A percentile compares a stretch with the other conserved stretches of the same genome.
These are phyloP conservation scores for Rhynchotus rufescens DNA, from an alignment of 2,797 vertebrate genomes.

Conservation along the genomic window DNA sequence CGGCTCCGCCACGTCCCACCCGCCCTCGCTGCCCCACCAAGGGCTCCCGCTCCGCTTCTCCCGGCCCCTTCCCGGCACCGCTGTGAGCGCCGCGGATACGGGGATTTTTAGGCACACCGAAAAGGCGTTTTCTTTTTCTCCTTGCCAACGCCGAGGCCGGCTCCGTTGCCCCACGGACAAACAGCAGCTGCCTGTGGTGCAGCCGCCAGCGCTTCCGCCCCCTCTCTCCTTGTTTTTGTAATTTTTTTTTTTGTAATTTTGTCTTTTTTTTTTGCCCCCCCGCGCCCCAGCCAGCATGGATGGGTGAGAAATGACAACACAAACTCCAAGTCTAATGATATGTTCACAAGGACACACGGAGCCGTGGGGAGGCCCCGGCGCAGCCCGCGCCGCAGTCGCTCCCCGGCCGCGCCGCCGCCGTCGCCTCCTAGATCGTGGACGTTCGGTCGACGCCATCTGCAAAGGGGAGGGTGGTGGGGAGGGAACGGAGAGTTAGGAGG, in stretches of 20 bases:
- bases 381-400: too few species aligned
- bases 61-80: too few species aligned
- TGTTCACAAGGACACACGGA: constrained; percentile 76
- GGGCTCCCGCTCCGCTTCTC: too few species aligned
- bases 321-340: constrained; percentile 78
- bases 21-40: too few species aligned
- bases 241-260: background rate
- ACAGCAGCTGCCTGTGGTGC: background rate
- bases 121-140: too few species aligned
- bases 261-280: background rate
- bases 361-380: too few species aligned
- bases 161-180: background rate
- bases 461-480: background rate
- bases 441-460: constrained; percentile 96
- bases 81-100: too few species aligned
- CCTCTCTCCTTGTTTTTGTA: background rate
- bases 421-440: constrained; percentile 91
- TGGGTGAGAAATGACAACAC: constrained; percentile 78
- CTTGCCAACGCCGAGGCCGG: too few species aligned
- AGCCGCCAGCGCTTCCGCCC: background rate
- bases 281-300: constrained; percentile 16
- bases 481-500: background rate
- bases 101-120: too few species aligned
- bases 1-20: too few species aligned
- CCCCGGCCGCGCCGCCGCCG: constrained; percentile 77